These are phyloP conservation scores for Parazoanthus atlanticus DNA, from an alignment of 92 coral and sea anemone species.

Conservation along the genomic window DNA sequence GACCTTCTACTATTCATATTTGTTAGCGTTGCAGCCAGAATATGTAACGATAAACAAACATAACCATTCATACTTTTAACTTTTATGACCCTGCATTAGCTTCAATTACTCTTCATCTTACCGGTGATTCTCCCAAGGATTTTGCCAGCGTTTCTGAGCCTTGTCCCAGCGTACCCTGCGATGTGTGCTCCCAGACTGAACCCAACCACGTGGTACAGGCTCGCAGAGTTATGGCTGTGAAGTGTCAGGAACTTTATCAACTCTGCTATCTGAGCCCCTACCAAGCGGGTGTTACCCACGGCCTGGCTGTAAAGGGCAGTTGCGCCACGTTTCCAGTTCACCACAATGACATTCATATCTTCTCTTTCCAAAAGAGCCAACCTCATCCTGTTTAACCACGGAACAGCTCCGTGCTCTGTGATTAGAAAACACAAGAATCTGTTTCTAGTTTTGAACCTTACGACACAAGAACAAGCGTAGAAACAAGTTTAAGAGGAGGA, in stretches of 20 bases:
- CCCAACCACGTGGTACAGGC: slow-evolving; percentile 72
- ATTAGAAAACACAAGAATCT: neutral
- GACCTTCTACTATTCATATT: too few relatives aligned
- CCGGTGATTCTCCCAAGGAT: slow-evolving; percentile 76
- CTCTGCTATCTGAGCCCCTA: slow-evolving; percentile 81
- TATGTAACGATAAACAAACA: neutral
- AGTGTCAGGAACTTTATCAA: slow-evolving; percentile 67
- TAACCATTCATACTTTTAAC: neutral
- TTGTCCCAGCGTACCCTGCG: slow-evolving; percentile 72
- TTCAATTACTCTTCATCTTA: slow-evolving; percentile 20
- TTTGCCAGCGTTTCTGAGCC: slow-evolving; percentile 35
- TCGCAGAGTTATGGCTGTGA: slow-evolving; percentile 54
- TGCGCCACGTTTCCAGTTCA: slow-evolving; percentile 70
- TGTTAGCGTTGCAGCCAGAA: too few relatives aligned
- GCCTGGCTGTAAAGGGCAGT: slow-evolving; percentile 62
- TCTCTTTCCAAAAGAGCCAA: slow-evolving; percentile 55
- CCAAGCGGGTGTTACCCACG: slow-evolving; percentile 66
- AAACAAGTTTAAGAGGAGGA: neutral
- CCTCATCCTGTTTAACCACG: slow-evolving; percentile 73
- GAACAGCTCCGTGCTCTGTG: slow-evolving; percentile 54
- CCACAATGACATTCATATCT: slow-evolving; percentile 69
- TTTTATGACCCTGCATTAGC: neutral
- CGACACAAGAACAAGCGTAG: neutral
- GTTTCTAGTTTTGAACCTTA: neutral
- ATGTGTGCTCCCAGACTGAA: slow-evolving; percentile 83